These are phyloP conservation scores for Cetonia aurata DNA, from an alignment of 2,888 invertebrate genomes.

Conservation along the genomic window DNA sequence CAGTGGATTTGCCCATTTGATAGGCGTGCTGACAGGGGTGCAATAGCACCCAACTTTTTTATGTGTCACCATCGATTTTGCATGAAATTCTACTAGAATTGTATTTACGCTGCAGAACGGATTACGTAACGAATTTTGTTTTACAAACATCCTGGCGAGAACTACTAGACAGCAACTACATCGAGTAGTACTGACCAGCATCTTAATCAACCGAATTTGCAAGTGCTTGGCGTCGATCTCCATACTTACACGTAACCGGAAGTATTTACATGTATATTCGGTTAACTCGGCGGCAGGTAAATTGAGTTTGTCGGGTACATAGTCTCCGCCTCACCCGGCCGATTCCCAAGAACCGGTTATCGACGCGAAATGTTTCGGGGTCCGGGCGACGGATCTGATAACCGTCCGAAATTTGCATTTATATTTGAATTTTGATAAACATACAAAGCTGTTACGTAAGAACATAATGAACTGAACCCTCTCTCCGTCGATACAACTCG, in stretches of 20 bases:
- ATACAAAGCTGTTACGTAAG: conserved; percentile 60
- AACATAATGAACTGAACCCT: conserved; percentile 26
- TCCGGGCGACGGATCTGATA: conserved; percentile 48
- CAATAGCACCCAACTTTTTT: too few species aligned
- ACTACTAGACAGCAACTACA: too few species aligned
- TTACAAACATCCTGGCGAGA: too few species aligned
- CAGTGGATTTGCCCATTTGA: too few species aligned
- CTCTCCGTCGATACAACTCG: neutral
- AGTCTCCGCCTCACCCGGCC: neutral
- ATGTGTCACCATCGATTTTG: too few species aligned
- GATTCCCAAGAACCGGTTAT: neutral
- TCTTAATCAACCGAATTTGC: too few species aligned
- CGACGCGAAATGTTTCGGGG: neutral
- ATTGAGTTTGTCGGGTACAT: conserved; percentile 28
- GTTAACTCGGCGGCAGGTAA: conserved; percentile 35
- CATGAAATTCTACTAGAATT: too few species aligned
- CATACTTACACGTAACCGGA: neutral
- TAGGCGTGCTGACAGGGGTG: too few species aligned
- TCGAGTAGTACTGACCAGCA: too few species aligned
- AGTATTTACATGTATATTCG: conserved; percentile 42
- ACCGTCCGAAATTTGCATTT: conserved; percentile 61
- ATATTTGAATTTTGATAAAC: conserved; percentile 63
- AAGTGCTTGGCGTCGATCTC: too few species aligned
- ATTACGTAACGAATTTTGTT: too few species aligned
- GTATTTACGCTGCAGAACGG: too few species aligned